Evolutionary conservation across 2,797 vertebrate genomes (phyloP).

Genomic region (Balearica regulorum): DNA sequence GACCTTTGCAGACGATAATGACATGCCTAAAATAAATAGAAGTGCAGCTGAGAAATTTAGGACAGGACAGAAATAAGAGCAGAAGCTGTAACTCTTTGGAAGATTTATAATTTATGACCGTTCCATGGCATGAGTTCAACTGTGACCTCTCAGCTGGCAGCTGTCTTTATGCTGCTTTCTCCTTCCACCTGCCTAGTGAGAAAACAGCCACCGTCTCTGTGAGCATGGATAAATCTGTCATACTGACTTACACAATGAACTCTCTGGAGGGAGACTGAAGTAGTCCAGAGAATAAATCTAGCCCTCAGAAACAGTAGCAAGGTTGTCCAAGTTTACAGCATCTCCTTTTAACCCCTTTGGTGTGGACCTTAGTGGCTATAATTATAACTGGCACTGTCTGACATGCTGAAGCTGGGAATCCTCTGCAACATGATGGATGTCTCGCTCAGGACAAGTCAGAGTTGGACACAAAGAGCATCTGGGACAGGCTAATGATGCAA

Average conservation of each 20-base stretch:
- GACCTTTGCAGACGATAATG: constrained; percentile 3
- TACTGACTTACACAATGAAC: constrained; percentile 71
- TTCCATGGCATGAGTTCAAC: constrained; percentile 79
- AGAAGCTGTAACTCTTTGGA: constrained; percentile 62
- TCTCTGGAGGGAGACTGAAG: constrained; percentile 68
- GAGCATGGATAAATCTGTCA: constrained; percentile 79
- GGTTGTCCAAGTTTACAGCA: constrained; percentile 74
- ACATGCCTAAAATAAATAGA: constrained; percentile 77
- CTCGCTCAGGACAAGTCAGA: background rate
- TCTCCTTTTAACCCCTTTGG: constrained; percentile 75
- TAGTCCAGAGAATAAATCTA: constrained; percentile 74
- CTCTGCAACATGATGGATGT: constrained; percentile 70
- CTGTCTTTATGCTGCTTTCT: constrained; percentile 65
- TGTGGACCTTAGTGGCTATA: constrained; percentile 68
- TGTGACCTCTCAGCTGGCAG: constrained; percentile 72
- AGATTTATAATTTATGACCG: constrained; percentile 82
- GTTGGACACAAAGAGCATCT: background rate
- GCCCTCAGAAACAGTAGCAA: constrained; percentile 58
- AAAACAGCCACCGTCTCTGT: constrained; percentile 75
- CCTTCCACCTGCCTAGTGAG: constrained; percentile 74
- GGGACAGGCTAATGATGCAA: background rate
- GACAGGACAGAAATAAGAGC: constrained; percentile 74
- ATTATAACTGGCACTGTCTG: constrained; percentile 69
- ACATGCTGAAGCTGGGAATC: constrained; percentile 45
- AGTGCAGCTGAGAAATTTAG: constrained; percentile 38